These are phyloP conservation scores for Tetraodon nigroviridis DNA, from an alignment of 2,113 vertebrate genomes.

Conservation along the genomic window DNA sequence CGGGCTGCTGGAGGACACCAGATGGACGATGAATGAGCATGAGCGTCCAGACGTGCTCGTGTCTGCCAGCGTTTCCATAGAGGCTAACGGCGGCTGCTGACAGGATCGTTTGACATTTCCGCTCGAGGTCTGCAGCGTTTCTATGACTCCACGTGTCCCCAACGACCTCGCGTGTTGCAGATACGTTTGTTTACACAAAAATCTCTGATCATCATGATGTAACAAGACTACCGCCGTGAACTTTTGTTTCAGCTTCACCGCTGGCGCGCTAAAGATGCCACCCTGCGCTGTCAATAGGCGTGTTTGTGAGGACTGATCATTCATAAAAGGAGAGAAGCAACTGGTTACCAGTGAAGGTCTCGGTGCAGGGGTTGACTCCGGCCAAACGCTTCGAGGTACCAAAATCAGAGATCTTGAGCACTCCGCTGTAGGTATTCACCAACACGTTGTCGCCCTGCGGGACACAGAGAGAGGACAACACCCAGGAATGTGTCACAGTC, in stretches of 20 bases:
- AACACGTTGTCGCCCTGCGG: constrained; percentile 84
- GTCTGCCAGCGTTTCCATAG: constrained; percentile 57
- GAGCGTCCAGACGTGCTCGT: background rate
- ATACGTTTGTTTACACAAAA: too few relatives aligned
- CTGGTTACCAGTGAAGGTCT: constrained; percentile 86
- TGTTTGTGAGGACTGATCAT: too few relatives aligned
- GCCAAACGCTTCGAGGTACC: constrained; percentile 90
- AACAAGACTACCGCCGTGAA: too few relatives aligned
- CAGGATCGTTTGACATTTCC: constrained; percentile 56
- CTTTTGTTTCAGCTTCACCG: too few relatives aligned
- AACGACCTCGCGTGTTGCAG: background rate
- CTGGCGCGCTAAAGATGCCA: too few relatives aligned
- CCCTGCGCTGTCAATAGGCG: too few relatives aligned
- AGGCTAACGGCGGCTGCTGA: constrained; percentile 57
- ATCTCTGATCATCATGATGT: too few relatives aligned
- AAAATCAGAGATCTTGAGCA: constrained; percentile 93
- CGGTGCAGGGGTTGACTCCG: constrained; percentile 87
- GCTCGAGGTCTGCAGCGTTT: constrained; percentile 26
- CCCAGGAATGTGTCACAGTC: too few relatives aligned
- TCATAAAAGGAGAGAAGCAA: background rate
- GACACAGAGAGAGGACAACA: background rate
- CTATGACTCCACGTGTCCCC: constrained; percentile 34
- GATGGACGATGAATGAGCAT: constrained; percentile 51
- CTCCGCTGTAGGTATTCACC: constrained; percentile 90
- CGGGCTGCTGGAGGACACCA: constrained; percentile 53